Conservation (phyloP, 2,797 vertebrate genomes). For the Xiphorhynchus erythropygius region DNA sequence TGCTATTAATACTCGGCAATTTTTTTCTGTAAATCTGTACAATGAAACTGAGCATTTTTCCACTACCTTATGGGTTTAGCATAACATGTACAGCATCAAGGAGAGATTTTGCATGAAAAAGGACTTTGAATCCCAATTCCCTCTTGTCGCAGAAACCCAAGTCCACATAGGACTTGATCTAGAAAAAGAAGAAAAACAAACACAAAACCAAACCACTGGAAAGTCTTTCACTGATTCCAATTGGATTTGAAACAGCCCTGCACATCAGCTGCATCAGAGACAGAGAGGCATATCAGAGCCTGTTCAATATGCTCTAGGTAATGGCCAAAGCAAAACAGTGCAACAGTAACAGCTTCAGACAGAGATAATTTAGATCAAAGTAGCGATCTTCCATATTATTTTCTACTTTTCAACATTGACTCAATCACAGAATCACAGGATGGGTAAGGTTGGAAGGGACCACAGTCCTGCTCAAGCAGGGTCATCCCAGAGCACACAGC, state of each 20-base stretch:
- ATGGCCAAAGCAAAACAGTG: not conserved
- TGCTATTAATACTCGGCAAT: not conserved
- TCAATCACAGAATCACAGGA: not conserved
- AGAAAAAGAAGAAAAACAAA: not conserved
- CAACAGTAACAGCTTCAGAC: not conserved
- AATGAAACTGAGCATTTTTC: not conserved
- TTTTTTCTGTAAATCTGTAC: not conserved
- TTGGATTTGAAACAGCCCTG: not conserved
- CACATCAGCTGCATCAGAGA: not conserved
- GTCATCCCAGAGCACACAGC: not conserved
- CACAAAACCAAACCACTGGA: not conserved
- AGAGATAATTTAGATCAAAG: not conserved
- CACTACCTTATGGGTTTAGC: not conserved
- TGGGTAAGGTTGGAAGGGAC: accelerated
- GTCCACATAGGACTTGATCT: not conserved
- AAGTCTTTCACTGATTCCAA: not conserved
- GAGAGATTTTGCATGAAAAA: not conserved
- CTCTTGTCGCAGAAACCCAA: not conserved
- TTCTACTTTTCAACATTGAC: not conserved
- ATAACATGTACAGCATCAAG: not conserved
- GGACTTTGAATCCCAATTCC: not conserved
- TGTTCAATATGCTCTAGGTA: not conserved
- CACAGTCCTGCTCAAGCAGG: not conserved
- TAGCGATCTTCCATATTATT: not conserved
- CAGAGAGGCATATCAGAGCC: not conserved